phyloP scores from a whole-genome alignment of 30 jellyfish, hydroid and myxozoan genomes.

The Hydractinia symbiolongicarpus region DNA sequence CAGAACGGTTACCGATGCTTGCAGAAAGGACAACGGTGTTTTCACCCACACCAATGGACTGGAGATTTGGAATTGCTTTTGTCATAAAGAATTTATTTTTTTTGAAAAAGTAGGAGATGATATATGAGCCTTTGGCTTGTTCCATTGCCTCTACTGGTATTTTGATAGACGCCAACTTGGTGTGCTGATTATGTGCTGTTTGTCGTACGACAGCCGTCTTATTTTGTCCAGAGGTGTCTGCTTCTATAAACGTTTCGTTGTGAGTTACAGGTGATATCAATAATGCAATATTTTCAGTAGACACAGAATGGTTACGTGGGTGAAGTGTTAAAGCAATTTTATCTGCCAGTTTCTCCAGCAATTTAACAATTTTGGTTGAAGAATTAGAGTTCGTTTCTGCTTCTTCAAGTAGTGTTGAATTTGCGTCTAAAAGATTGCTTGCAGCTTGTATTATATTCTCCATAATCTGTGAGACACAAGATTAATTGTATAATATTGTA shows the following conservation, averaged over 20 bases:
- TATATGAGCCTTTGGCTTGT: background rate
- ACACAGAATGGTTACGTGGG: background rate
- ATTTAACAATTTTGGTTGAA: background rate
- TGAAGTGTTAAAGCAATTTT: background rate
- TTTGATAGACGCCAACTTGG: background rate
- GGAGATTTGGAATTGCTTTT: no score
- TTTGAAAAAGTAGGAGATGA: background rate
- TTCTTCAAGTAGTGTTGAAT: background rate
- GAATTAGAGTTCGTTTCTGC: background rate
- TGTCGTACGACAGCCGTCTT: no score
- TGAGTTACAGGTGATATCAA: background rate
- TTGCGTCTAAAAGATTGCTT: background rate
- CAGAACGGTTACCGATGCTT: background rate
- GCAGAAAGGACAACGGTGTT: conserved; percentile 1
- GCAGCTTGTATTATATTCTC: background rate
- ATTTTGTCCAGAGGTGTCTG: no score
- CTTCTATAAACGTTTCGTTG: background rate
- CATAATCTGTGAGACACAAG: background rate
- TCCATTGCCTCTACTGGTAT: conserved; percentile 8
- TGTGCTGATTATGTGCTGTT: background rate
- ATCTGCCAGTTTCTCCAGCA: background rate
- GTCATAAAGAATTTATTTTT: no score
- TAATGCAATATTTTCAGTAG: conserved; percentile 1
- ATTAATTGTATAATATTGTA: no score
- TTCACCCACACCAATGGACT: background rate